Evolutionary conservation across 2,797 vertebrate species (phyloP).

Genomic region (Platalea minor): DNA sequence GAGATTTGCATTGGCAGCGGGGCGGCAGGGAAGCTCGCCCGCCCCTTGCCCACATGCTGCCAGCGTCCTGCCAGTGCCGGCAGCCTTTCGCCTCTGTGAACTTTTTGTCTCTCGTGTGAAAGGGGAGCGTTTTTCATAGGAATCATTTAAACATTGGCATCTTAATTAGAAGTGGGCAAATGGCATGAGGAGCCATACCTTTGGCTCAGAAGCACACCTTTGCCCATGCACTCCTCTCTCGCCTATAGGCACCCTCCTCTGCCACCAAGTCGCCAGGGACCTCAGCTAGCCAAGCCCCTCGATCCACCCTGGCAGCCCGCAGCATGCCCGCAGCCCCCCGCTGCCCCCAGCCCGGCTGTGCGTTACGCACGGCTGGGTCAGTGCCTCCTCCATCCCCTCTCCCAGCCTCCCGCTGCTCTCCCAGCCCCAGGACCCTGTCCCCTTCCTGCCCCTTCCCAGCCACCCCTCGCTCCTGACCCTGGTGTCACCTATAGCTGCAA

Average conservation of each 20-base stretch:
- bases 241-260: rapidly evolving
- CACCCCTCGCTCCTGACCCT: background rate
- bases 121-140: constrained; percentile 12
- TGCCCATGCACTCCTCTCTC: background rate
- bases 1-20: constrained; percentile 59
- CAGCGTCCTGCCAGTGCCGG: constrained; percentile 20
- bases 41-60: background rate
- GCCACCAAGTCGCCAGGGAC: background rate
- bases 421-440: background rate
- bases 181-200: background rate
- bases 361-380: background rate
- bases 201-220: background rate
- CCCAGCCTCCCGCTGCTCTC: background rate
- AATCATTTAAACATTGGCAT: background rate
- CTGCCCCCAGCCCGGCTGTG: background rate
- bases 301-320: background rate
- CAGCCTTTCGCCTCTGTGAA: constrained; percentile 40
- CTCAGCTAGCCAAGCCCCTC: background rate
- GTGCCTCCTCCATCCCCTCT: background rate
- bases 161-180: constrained; percentile 26
- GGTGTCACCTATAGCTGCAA: constrained; percentile 20
- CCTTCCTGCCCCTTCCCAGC: background rate
- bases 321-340: rapidly evolving
- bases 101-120: constrained; percentile 54
- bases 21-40: background rate